Percentiles rank a stretch among this genome's conserved stretches.
Conservation (phyloP, 2,113 vertebrate species). For the Lichenostomus cassidix region DNA sequence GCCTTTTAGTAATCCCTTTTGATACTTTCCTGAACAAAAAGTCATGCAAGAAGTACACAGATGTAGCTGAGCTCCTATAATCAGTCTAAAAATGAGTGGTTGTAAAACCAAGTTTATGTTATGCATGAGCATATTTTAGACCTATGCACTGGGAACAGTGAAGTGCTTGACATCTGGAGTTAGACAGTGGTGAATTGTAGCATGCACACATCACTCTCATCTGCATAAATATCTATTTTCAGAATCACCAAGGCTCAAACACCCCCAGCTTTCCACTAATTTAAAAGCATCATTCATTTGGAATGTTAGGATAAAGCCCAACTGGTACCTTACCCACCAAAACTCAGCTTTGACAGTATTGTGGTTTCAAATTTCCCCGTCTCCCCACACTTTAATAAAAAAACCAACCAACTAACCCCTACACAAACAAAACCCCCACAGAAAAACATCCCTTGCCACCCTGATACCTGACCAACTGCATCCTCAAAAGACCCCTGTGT, state of each 20-base stretch:
- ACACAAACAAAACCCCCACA: background rate
- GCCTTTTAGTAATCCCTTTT: background rate
- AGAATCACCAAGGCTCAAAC: background rate
- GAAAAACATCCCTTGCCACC: background rate
- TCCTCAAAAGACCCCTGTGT: background rate
- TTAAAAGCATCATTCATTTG: background rate
- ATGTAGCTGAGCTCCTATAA: background rate
- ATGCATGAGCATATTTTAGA: constrained; percentile 47
- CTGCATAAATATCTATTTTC: constrained; percentile 50
- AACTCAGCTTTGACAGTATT: background rate
- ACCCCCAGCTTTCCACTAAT: background rate
- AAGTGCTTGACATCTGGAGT: constrained; percentile 62
- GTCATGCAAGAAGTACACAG: background rate
- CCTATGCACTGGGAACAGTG: constrained; percentile 45
- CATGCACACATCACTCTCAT: constrained; percentile 20
- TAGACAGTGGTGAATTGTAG: constrained; percentile 31
- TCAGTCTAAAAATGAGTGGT: background rate
- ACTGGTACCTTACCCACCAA: background rate
- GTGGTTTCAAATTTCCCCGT: background rate
- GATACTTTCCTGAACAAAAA: background rate
- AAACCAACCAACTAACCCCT: background rate
- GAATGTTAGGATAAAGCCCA: background rate
- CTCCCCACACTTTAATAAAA: background rate
- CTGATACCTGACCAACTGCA: background rate
- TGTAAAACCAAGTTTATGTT: constrained; percentile 40